Evolutionary conservation across 2,888 invertebrate genomes (phyloP).

Genomic region (Tinea trinotella): DNA sequence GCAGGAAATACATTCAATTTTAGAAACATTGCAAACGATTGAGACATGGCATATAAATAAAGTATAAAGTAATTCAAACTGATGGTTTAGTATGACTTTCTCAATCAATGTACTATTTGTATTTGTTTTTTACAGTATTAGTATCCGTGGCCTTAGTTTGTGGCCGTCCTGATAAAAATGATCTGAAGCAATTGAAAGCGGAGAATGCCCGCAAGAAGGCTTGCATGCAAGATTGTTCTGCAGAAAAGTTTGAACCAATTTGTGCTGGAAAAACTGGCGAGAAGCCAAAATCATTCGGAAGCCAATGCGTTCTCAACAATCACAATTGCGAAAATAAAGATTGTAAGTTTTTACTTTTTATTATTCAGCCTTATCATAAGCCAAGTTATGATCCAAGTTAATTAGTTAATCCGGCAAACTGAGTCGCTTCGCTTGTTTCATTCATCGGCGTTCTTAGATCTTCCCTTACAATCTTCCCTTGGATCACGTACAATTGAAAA

Average conservation of each 20-base stretch:
- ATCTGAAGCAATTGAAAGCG: slow-evolving; percentile 74
- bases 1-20: too few relatives aligned
- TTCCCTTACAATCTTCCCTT: too few relatives aligned
- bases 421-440: too few relatives aligned
- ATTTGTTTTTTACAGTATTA: slow-evolving; percentile 40
- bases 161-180: slow-evolving; percentile 70
- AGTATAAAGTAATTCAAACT: background rate
- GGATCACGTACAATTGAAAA: too few relatives aligned
- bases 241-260: slow-evolving; percentile 66
- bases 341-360: slow-evolving; percentile 53
- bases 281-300: slow-evolving; percentile 74
- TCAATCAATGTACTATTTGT: background rate
- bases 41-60: background rate
- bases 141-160: slow-evolving; percentile 47
- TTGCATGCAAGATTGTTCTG: slow-evolving; percentile 68
- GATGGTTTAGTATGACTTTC: background rate
- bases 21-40: background rate
- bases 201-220: slow-evolving; percentile 67
- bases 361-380: background rate
- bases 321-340: slow-evolving; percentile 77
- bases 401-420: too few relatives aligned
- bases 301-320: slow-evolving; percentile 74
- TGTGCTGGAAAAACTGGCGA: slow-evolving; percentile 75
- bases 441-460: too few relatives aligned
- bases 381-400: too few relatives aligned